Evolutionary conservation across 2,888 invertebrate species (phyloP), one percentile per base, ranked within the genome.

Genomic region (Andricus quercusramuli): DNA sequence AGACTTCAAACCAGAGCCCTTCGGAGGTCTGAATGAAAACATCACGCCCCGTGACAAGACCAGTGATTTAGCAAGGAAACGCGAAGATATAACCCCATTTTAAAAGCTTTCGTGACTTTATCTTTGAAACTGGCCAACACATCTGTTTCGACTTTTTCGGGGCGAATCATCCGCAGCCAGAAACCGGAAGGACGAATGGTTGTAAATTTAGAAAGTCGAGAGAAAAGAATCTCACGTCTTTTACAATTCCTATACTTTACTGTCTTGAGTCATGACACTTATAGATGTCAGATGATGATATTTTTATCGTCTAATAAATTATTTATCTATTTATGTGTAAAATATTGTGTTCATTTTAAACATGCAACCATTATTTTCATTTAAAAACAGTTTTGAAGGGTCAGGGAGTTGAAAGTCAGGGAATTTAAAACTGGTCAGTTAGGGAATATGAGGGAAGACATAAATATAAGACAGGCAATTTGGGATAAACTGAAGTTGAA

Each of bases 31-130:
- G 29, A 74, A 74, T 74, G 56, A 74, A 74, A 74, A 56, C 32
- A 74, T 74, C 74, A 74, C 29, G 56, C 51, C 70, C 56, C 32
- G 47, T 56, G 56, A 56, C 74, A 74, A 51, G 74, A 56, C 29
- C 32, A 56, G 74, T 56, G 56, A 74, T 74, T 74, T 56, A 56
- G 56, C 56, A 56, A 74, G 51, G 32, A 56, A 74, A 25, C 32
- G 51, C 20, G 29, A 74, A 74, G 51, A 74, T 74, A 56, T 74
- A 74, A 74, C 74, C 74, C 74, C 56, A 56, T 74, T 56, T 47
- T 47, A 25, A 29, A 51, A 74, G 51, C 56, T 51, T 56, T 74
- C 74, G 74, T 74, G 74, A 74, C 74, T 68, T 68, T 47, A 56
- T 56, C 56, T 56, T 56, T 56, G 56, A 9, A 9, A 56, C 56